Percentiles rank a stretch among this genome's conserved stretches.
phyloP scores from a whole-genome alignment of 2,113 vertebrate genomes.

The Numida meleagris region DNA sequence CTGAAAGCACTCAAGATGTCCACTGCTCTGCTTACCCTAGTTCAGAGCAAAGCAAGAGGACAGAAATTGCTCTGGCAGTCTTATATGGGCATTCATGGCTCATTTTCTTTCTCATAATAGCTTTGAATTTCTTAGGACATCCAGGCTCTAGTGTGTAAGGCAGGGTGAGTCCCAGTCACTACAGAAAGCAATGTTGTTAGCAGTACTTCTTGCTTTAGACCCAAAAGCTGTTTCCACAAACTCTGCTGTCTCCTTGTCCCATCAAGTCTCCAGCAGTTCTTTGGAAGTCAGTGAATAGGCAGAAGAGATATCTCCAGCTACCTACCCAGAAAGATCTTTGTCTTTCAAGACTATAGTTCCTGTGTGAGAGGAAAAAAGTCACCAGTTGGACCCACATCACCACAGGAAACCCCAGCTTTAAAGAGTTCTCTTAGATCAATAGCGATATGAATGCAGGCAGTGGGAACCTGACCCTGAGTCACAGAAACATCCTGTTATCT shows the following conservation, averaged over 20 bases:
- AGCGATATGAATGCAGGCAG: conserved; percentile 2
- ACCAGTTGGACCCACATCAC: not conserved
- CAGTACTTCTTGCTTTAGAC: not conserved
- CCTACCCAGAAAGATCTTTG: not conserved
- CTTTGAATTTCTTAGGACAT: not conserved
- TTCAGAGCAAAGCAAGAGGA: not conserved
- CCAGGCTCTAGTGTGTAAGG: not conserved
- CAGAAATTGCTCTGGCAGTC: not conserved
- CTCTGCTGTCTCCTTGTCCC: not conserved
- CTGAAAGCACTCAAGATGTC: not conserved
- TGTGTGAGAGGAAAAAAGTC: not conserved
- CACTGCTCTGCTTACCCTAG: not conserved
- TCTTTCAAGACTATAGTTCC: not conserved
- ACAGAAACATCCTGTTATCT: conserved; percentile 47
- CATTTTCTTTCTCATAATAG: not conserved
- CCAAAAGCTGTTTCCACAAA: not conserved
- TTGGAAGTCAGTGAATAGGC: not conserved
- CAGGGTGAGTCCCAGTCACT: not conserved
- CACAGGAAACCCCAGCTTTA: not conserved
- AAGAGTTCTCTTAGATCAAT: not conserved
- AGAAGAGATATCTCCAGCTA: not conserved
- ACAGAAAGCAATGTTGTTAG: not conserved
- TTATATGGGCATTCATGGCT: not conserved
- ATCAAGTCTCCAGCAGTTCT: not conserved
- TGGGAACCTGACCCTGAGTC: conserved; percentile 25